Evolutionary conservation across 1,140 invertebrate genomes (phyloP).

Genomic region (Stratiolaelaps scimitus): DNA sequence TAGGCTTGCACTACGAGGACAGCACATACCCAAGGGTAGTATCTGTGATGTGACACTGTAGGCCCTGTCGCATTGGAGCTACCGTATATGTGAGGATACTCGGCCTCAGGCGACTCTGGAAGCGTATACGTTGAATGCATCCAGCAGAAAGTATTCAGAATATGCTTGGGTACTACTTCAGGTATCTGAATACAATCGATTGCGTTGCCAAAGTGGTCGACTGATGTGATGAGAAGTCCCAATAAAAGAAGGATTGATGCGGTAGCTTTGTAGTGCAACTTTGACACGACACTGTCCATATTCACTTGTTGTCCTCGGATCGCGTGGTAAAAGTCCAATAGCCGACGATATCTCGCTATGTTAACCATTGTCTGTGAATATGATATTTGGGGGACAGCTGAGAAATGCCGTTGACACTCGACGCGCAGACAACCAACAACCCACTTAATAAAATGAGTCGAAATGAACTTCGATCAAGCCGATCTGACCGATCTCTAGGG

Average conservation of each 20-base stretch:
- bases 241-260: neutral
- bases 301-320: constrained; percentile 2
- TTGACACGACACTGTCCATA: constrained; percentile 3
- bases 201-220: constrained; percentile 16
- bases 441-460: no score
- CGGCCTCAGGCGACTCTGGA: constrained; percentile 36
- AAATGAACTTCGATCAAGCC: no score
- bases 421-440: no score
- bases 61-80: constrained; percentile 33
- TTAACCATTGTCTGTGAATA: no score
- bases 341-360: no score
- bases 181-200: constrained; percentile 9
- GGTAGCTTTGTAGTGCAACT: constrained; percentile 18
- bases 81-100: constrained; percentile 37
- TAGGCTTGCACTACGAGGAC: constrained; percentile 41
- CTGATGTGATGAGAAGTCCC: neutral
- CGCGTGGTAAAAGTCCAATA: neutral
- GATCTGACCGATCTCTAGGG: no score
- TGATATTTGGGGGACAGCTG: no score
- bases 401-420: no score
- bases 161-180: constrained; percentile 51
- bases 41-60: constrained; percentile 37
- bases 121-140: constrained; percentile 60
- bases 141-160: constrained; percentile 88
- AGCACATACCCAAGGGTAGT: constrained; percentile 45